Evolutionary conservation across 2,888 invertebrate genomes (phyloP).

Genomic region (Tachina grossa): DNA sequence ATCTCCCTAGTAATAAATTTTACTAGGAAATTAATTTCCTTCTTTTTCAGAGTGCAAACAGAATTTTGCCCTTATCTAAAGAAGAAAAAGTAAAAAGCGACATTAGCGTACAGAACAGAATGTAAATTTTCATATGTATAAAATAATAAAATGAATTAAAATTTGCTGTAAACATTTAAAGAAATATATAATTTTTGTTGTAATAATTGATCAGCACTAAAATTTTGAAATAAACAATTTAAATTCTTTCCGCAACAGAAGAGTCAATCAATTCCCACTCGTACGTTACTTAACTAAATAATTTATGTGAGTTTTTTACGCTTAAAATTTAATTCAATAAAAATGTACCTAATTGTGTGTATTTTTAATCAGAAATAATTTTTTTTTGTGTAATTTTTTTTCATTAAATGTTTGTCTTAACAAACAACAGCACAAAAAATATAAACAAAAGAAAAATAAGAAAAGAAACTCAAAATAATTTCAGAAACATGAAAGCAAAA

Average conservation of each 20-base stretch:
- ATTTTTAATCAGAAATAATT: no score
- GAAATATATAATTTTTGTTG: slow-evolving; percentile 13
- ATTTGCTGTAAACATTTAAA: neutral
- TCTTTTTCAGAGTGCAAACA: no score
- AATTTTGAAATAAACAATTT: slow-evolving; percentile 54
- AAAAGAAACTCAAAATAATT: slow-evolving; percentile 52
- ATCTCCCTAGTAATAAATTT: no score
- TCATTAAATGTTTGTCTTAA: slow-evolving; percentile 58
- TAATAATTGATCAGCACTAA: slow-evolving; percentile 38
- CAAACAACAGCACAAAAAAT: slow-evolving; percentile 55
- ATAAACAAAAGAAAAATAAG: slow-evolving; percentile 55
- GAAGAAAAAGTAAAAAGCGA: no score
- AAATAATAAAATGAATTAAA: neutral
- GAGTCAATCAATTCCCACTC: slow-evolving; percentile 69
- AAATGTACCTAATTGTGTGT: neutral
- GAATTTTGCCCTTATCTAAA: no score
- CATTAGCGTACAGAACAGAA: no score
- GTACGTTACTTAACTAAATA: slow-evolving; percentile 58
- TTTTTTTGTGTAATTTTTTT: slow-evolving; percentile 35
- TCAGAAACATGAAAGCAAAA: slow-evolving; percentile 21
- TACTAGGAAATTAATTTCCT: no score
- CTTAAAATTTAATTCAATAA: slow-evolving; percentile 26
- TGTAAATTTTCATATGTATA: neutral
- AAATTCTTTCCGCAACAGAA: slow-evolving; percentile 45
- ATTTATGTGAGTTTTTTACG: slow-evolving; percentile 62